Base-by-base conservation (phyloP, 2,113 vertebrate genomes). In the Colaptes auratus region DNA sequence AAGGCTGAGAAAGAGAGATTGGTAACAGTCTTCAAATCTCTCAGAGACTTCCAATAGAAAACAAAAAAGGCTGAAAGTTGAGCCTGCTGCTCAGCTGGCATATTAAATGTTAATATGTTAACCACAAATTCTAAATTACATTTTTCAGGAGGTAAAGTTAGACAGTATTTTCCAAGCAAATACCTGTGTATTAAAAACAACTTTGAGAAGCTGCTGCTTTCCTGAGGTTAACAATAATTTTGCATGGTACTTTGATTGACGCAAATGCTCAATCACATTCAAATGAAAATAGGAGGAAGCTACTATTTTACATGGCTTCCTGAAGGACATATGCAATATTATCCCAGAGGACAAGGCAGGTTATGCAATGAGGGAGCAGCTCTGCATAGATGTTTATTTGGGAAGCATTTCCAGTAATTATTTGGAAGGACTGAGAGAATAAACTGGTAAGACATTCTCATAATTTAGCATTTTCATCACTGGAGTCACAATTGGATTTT, bases 281-380 rank as follows among this genome's bases (percentile, higher is more conserved):
- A 75, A 83, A 93, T 94, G 70, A 97, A 91, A 97, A 96, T 58
- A 96, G 88, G 86, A 95, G 95, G 94, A 97, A 95, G 76, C 88
- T 72, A 67, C 89, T 90, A 21, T 95, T 96, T 95, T 92, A 18
- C 94, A 90, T 86, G 65, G 87, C 88, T 97, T 96, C 95, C 96
- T 95, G 93, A 10, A 95, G 86, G 88, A 94, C 77, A 75, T 61
- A 93, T 96, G 85, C 73, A 88, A 48, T 67, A 24, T 19, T 88
- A 83, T 69, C 90, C 90, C 91, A 86, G 73, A 92, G 94, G 95
- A 88, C 65, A 95, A 78, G 59, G 65, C 58, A 88, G 72, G 58
- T 94, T 91, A 91, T 89, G 86, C 80, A 95, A 83, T 7, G 64
- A 84, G 44, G 18, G 73, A 93, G 76, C 18, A 78, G 85, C 88